These are phyloP conservation scores for Drosophila bocqueti DNA, from an alignment of 1,140 invertebrate genomes.

Conservation along the genomic window DNA sequence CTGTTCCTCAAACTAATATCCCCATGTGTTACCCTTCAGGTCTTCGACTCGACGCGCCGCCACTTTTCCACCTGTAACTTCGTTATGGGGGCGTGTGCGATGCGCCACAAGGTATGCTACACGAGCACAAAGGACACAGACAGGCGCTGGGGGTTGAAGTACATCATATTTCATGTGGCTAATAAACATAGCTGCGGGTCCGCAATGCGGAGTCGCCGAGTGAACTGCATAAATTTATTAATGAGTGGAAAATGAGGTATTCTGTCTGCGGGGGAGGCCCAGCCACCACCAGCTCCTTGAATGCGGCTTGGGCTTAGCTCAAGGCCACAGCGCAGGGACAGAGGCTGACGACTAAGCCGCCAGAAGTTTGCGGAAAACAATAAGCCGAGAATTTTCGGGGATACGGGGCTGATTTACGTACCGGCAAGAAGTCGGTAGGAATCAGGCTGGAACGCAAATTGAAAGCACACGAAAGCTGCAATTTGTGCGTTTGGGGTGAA, in stretches of 20 bases:
- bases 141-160: constrained; percentile 30
- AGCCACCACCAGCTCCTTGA: constrained; percentile 1
- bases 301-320: constrained; percentile 32
- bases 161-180: constrained; percentile 79
- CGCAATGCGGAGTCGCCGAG: constrained; percentile 35
- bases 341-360: constrained; percentile 51
- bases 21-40: not conserved
- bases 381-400: constrained; percentile 55
- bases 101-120: constrained; percentile 64
- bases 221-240: constrained; percentile 78
- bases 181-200: constrained; percentile 69
- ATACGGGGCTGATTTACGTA: constrained; percentile 65
- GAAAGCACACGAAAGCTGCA: constrained; percentile 65
- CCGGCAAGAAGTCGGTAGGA: constrained; percentile 30
- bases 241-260: constrained; percentile 80
- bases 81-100: constrained; percentile 57
- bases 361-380: constrained; percentile 45
- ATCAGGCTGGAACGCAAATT: constrained; percentile 67
- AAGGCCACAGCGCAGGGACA: constrained; percentile 46
- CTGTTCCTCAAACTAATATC: not conserved
- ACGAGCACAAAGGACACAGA: constrained; percentile 61
- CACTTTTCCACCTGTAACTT: constrained; percentile 73
- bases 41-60: constrained; percentile 2
- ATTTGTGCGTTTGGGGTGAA: constrained; percentile 44
- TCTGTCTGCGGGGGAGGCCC: constrained; percentile 29